A percentile compares a stretch with the other conserved stretches of the same genome.
Evolutionary conservation across 92 coral and sea anemone genomes (phyloP).

Genomic region (Bergia sp.): DNA sequence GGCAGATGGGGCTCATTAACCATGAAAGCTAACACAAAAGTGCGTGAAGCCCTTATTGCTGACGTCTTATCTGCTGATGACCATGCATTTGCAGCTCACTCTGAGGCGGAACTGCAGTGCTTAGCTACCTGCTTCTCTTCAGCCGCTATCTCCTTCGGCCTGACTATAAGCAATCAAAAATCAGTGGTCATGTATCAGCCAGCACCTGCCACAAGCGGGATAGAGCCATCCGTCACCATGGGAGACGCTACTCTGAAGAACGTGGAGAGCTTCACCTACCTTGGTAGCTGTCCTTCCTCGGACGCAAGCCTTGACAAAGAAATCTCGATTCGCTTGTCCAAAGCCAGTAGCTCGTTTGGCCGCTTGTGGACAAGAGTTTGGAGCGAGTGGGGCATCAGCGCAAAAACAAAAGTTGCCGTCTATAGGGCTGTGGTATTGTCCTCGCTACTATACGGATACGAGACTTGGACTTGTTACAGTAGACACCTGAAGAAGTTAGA

Average conservation of each 20-base stretch:
- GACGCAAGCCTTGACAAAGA: conserved; percentile 36
- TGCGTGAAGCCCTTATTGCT: not conserved
- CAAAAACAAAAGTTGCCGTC: conserved; percentile 28
- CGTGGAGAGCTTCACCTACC: conserved; percentile 38
- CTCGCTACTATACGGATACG: conserved; percentile 31
- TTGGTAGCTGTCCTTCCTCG: conserved; percentile 34
- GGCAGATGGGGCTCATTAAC: too few species aligned
- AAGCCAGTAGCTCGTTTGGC: conserved; percentile 28
- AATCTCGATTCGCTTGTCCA: conserved; percentile 28
- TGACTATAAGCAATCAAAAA: not conserved
- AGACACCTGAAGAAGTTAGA: conserved; percentile 14
- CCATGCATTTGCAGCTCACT: not conserved
- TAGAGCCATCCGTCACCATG: not conserved
- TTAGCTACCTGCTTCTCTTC: not conserved
- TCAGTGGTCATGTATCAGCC: not conserved
- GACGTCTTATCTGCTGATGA: too few species aligned
- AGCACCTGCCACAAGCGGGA: not conserved
- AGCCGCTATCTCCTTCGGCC: not conserved
- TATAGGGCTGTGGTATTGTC: conserved; percentile 43
- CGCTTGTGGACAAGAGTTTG: not conserved
- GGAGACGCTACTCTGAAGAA: conserved; percentile 24
- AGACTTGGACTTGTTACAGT: conserved; percentile 44
- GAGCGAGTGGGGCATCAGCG: not conserved
- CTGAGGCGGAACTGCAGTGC: not conserved
- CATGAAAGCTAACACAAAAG: too few species aligned